These are phyloP conservation scores for Bucco capensis DNA, from an alignment of 2,113 vertebrate species.

Conservation along the genomic window DNA sequence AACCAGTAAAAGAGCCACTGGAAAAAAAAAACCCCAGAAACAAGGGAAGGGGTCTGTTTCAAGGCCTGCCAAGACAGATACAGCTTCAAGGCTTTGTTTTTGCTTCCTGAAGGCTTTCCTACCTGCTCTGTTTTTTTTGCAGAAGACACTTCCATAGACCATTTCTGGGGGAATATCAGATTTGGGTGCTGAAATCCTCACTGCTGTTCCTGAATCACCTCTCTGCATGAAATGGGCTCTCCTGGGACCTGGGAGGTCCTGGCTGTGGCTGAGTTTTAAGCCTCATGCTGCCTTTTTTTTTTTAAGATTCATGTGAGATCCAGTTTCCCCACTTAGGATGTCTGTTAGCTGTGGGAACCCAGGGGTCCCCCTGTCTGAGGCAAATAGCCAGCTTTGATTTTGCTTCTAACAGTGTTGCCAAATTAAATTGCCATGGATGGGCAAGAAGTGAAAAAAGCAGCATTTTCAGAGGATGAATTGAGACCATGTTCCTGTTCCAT, in stretches of 20 bases:
- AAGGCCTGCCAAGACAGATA: not conserved
- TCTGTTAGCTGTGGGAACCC: not conserved
- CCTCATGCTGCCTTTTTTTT: not conserved
- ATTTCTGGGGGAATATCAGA: not conserved
- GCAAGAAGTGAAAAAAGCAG: not conserved
- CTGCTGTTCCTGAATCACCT: fast-evolving
- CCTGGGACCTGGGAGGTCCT: not conserved
- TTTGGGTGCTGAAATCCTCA: not conserved
- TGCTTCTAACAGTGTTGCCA: not conserved
- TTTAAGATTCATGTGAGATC: not conserved
- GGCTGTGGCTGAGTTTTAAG: not conserved
- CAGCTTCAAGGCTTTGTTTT: not conserved
- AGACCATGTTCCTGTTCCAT: not conserved
- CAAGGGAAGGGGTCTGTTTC: not conserved
- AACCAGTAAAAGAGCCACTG: not conserved
- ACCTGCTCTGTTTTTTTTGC: not conserved
- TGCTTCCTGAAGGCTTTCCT: not conserved
- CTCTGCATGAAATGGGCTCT: not conserved
- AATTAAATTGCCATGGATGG: not conserved
- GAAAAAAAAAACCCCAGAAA: not conserved
- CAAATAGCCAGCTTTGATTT: not conserved
- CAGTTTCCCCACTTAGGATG: fast-evolving
- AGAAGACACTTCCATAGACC: not conserved
- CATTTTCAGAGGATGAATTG: not conserved
- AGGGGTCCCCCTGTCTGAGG: not conserved